Conservation (phyloP, 2,113 vertebrate species). For the Ascaphus truei region DNA sequence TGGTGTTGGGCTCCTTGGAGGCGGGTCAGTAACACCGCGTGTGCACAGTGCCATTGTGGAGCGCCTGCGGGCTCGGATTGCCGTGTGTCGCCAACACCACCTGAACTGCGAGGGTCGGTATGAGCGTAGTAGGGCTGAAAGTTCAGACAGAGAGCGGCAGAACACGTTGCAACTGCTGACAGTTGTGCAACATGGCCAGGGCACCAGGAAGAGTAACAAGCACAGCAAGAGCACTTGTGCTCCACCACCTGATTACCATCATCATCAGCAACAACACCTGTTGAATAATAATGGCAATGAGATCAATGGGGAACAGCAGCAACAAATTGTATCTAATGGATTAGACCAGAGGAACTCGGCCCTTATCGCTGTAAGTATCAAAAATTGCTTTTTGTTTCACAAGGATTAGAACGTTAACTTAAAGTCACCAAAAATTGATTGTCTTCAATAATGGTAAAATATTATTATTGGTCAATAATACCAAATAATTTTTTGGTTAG, state of each 20-base stretch:
- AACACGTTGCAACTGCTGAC: conserved; percentile 85
- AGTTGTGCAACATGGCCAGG: conserved; percentile 84
- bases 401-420: too few species aligned
- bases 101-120: conserved; percentile 89
- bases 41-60: conserved; percentile 92
- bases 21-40: conserved; percentile 73
- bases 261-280: conserved; percentile 47
- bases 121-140: conserved; percentile 80
- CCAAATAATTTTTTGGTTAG: too few species aligned
- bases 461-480: too few species aligned
- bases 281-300: conserved; percentile 55
- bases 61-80: conserved; percentile 87
- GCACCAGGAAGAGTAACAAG: conserved; percentile 67
- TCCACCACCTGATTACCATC: conserved; percentile 56
- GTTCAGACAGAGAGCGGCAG: conserved; percentile 81
- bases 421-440: too few species aligned
- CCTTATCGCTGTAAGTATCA: conserved; percentile 81
- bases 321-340: conserved; percentile 43
- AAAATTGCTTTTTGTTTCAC: too few species aligned
- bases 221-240: conserved; percentile 63
- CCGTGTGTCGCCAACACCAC: conserved; percentile 88
- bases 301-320: conserved; percentile 65
- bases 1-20: conserved; percentile 59
- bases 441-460: too few species aligned
- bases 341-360: conserved; percentile 76